phyloP scores from a whole-genome alignment of 1,140 invertebrate genomes.

The Dendrolimus kikuchii region DNA sequence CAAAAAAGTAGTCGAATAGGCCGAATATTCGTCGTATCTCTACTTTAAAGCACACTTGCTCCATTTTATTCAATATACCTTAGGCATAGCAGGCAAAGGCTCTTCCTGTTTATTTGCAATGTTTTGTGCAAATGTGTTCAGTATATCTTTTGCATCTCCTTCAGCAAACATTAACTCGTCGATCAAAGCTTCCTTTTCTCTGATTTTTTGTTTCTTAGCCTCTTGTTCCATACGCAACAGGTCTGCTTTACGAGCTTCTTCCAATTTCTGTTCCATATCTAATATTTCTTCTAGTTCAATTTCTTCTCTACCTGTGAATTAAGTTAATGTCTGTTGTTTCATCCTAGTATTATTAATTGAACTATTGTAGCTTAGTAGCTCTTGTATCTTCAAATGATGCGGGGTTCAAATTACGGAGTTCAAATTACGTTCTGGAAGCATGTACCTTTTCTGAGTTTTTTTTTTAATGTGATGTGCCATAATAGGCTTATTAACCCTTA shows the following conservation, averaged over 20 bases:
- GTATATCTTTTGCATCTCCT: slow-evolving; percentile 88
- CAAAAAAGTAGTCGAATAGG: too few species aligned
- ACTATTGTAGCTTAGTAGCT: background rate
- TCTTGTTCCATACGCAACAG: slow-evolving; percentile 78
- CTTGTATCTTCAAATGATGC: too few species aligned
- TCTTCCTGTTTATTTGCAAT: slow-evolving; percentile 80
- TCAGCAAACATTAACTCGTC: slow-evolving; percentile 96
- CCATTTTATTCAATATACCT: slow-evolving; percentile 29
- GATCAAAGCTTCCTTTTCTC: slow-evolving; percentile 91
- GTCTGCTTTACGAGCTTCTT: slow-evolving; percentile 78
- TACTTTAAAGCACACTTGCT: background rate
- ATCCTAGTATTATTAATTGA: background rate
- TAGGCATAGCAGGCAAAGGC: slow-evolving; percentile 51
- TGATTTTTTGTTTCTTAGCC: slow-evolving; percentile 86
- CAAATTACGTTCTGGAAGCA: too few species aligned
- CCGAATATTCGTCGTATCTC: too few species aligned
- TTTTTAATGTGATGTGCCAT: too few species aligned
- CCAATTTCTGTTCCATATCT: slow-evolving; percentile 85
- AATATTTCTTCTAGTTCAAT: slow-evolving; percentile 91
- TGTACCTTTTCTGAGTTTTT: too few species aligned
- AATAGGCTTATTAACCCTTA: too few species aligned
- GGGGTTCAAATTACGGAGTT: too few species aligned
- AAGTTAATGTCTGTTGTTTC: background rate
- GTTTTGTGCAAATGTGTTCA: slow-evolving; percentile 85
- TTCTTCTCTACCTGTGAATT: slow-evolving; percentile 74